Percentiles rank a stretch among this genome's conserved stretches.
These are phyloP conservation scores for Florisuga fusca DNA, from an alignment of 2,797 vertebrate species.

Conservation along the genomic window DNA sequence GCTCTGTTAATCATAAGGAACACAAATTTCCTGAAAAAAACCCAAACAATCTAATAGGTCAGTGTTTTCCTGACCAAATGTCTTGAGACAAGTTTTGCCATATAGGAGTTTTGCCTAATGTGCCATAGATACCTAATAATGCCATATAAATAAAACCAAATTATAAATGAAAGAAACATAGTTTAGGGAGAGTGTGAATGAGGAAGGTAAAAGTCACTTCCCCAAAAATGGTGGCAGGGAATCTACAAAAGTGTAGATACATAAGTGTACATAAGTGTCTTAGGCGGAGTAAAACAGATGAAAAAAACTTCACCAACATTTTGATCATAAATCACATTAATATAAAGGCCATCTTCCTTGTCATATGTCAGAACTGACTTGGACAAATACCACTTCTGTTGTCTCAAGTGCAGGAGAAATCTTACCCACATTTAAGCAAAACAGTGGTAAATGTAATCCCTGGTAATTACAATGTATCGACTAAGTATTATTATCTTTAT, in stretches of 20 bases:
- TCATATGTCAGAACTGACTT: neutral
- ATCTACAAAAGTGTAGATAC: neutral
- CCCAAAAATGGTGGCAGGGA: neutral
- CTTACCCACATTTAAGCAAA: neutral
- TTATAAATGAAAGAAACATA: neutral
- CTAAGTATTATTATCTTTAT: neutral
- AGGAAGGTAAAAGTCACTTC: neutral
- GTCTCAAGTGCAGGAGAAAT: neutral
- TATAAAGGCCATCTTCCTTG: neutral
- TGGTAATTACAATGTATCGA: neutral
- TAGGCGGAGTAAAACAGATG: neutral
- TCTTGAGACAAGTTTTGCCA: no score
- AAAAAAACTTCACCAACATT: neutral
- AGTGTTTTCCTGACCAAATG: no score
- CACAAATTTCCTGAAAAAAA: neutral
- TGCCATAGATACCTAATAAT: neutral
- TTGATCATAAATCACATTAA: neutral
- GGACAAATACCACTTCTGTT: neutral
- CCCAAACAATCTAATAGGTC: no score
- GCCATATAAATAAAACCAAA: neutral
- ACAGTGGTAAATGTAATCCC: neutral
- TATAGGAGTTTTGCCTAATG: neutral
- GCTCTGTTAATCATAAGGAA: neutral
- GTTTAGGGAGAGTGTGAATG: neutral
- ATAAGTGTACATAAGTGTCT: neutral